phyloP scores from a whole-genome alignment of 2,113 vertebrate genomes.

The Falco punctatus region DNA sequence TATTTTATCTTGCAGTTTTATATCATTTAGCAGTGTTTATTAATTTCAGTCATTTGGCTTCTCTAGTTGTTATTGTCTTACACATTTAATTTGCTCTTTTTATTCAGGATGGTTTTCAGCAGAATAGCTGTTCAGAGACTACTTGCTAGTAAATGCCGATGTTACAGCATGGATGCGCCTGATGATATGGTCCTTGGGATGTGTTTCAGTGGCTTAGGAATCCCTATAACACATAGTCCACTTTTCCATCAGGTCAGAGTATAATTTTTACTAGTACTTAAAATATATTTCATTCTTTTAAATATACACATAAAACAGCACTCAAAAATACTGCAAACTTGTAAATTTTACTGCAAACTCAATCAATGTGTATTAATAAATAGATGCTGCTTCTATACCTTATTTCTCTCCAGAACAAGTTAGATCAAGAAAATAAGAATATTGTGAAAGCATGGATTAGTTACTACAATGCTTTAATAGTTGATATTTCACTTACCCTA shows the following conservation, averaged over 20 bases:
- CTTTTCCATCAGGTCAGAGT: slow-evolving; percentile 93
- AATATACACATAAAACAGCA: not conserved
- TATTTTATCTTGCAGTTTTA: not conserved
- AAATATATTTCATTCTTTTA: not conserved
- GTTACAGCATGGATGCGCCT: slow-evolving; percentile 91
- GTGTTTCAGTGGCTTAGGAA: slow-evolving; percentile 92
- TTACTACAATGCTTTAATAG: not conserved
- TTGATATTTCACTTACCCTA: not conserved
- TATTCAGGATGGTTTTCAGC: slow-evolving; percentile 93
- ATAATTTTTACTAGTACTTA: not conserved
- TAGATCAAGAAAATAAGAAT: not conserved
- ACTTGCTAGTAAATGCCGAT: slow-evolving; percentile 88
- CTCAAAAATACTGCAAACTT: not conserved
- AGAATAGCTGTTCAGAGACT: slow-evolving; percentile 83
- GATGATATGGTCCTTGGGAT: slow-evolving; percentile 99
- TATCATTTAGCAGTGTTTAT: not conserved
- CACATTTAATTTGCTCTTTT: not conserved
- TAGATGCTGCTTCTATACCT: not conserved
- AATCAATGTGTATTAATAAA: not conserved
- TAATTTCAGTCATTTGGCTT: not conserved
- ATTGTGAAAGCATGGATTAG: not conserved
- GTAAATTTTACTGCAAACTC: not conserved
- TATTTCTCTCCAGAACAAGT: not conserved
- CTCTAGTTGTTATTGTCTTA: not conserved
- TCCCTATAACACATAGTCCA: slow-evolving; percentile 90